Percentiles rank a stretch among this genome's conserved stretches.
These are phyloP conservation scores for Agrypnus murinus DNA, from an alignment of 2,888 invertebrate genomes.

Conservation along the genomic window DNA sequence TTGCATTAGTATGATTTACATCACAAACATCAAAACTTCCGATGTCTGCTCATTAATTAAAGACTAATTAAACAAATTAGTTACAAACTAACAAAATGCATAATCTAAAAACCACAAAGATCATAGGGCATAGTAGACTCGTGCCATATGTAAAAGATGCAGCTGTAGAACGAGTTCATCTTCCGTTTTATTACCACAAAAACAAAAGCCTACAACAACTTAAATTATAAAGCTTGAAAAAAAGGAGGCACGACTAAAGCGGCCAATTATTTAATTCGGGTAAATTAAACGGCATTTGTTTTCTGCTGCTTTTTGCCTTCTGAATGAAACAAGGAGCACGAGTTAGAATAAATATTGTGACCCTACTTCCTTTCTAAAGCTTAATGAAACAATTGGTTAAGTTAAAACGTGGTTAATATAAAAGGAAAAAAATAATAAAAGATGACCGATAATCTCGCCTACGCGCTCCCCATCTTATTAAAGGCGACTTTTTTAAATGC, in stretches of 20 bases:
- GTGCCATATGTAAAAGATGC: constrained; percentile 34
- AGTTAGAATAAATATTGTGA: constrained; percentile 70
- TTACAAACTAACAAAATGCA: constrained; percentile 4
- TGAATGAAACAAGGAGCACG: constrained; percentile 69
- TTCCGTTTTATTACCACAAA: constrained; percentile 48
- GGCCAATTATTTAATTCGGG: constrained; percentile 69
- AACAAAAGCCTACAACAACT: constrained; percentile 34
- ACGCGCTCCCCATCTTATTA: constrained; percentile 34
- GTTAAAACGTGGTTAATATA: constrained; percentile 53
- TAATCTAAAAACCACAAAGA: constrained; percentile 18
- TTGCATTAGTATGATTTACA: too few relatives aligned
- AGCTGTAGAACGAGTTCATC: constrained; percentile 42
- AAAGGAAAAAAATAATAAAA: constrained; percentile 43
- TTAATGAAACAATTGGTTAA: constrained; percentile 58
- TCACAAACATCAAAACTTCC: constrained; percentile 4
- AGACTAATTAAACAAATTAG: too few relatives aligned
- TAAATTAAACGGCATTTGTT: constrained; percentile 69
- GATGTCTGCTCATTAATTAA: neutral
- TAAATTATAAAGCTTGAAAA: constrained; percentile 44
- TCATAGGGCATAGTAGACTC: constrained; percentile 45
- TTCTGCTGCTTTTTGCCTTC: constrained; percentile 57
- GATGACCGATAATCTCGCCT: constrained; percentile 46
- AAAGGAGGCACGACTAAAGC: constrained; percentile 37
- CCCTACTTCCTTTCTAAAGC: constrained; percentile 66
- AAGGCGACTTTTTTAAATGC: neutral